Evolutionary conservation across 2,797 vertebrate species (phyloP).

Genomic region (Enteromius fasciolatus): DNA sequence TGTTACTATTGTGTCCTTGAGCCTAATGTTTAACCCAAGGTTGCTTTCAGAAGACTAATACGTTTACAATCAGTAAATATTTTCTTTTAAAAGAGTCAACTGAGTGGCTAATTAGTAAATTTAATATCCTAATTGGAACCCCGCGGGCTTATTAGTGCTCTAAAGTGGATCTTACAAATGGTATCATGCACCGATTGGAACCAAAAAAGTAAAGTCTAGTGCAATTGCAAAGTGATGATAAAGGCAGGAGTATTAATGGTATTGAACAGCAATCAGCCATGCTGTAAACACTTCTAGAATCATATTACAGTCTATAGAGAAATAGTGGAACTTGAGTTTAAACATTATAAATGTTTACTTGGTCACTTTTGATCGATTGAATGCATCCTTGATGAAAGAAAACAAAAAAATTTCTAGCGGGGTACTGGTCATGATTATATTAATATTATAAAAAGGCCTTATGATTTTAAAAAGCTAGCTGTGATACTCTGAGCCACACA

Average conservation of each 20-base stretch:
- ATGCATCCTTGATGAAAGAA: not conserved
- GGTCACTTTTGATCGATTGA: not conserved
- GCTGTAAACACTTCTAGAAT: not conserved
- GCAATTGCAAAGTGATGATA: not conserved
- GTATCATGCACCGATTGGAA: not conserved
- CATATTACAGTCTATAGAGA: not conserved
- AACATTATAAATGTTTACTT: not conserved
- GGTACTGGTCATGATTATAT: not conserved
- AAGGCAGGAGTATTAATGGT: not conserved
- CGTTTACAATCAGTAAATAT: not conserved
- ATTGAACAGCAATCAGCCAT: not conserved
- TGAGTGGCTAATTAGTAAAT: not conserved
- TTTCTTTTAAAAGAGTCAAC: not conserved
- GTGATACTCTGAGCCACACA: not conserved
- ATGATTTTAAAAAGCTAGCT: not conserved
- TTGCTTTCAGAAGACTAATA: not conserved
- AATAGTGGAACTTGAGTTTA: not conserved
- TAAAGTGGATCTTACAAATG: not conserved
- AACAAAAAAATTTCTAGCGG: not conserved
- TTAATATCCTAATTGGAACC: not conserved
- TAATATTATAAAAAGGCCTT: no score
- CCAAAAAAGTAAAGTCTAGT: not conserved
- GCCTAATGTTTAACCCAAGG: not conserved
- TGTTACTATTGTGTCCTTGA: not conserved
- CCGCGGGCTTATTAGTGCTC: constrained; percentile 2